These are phyloP conservation scores for Nudaria mundana DNA, from an alignment of 2,888 invertebrate species.

Conservation along the genomic window DNA sequence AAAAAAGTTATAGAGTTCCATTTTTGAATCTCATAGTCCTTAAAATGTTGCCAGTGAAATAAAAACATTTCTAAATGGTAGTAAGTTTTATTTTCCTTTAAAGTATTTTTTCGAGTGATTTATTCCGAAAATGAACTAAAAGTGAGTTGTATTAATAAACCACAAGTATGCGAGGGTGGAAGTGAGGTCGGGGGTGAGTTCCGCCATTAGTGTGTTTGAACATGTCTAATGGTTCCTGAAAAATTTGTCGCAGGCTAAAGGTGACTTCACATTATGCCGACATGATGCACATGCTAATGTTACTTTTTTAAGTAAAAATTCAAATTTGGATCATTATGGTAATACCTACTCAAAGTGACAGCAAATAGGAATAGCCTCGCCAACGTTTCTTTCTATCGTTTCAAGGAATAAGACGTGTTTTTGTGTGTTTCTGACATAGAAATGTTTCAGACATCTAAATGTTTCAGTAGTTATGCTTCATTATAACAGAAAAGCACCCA, in stretches of 20 bases:
- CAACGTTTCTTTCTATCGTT: too few relatives aligned
- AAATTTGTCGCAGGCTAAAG: slow-evolving; percentile 35
- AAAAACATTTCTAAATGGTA: fast-evolving
- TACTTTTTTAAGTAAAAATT: too few relatives aligned
- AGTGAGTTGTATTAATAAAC: slow-evolving; percentile 43
- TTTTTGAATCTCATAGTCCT: slow-evolving; percentile 1
- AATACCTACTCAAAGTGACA: too few relatives aligned
- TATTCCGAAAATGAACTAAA: slow-evolving; percentile 44
- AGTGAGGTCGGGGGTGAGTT: slow-evolving; percentile 46
- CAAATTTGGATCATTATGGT: too few relatives aligned
- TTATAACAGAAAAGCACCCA: too few relatives aligned
- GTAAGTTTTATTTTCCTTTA: slow-evolving; percentile 8
- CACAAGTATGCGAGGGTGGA: slow-evolving; percentile 38
- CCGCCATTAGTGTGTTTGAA: slow-evolving; percentile 53
- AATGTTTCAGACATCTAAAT: too few relatives aligned
- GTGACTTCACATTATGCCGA: slow-evolving; percentile 32
- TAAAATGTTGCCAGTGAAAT: background rate
- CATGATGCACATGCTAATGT: slow-evolving; percentile 23
- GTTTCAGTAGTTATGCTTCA: too few relatives aligned
- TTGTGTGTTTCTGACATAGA: too few relatives aligned
- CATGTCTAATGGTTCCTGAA: slow-evolving; percentile 47
- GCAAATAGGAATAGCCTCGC: too few relatives aligned
- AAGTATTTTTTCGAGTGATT: slow-evolving; percentile 35
- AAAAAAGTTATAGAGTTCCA: background rate
- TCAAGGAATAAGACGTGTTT: too few relatives aligned